Conservation (phyloP, 2,888 invertebrate genomes). For the Ligdia adustata region DNA sequence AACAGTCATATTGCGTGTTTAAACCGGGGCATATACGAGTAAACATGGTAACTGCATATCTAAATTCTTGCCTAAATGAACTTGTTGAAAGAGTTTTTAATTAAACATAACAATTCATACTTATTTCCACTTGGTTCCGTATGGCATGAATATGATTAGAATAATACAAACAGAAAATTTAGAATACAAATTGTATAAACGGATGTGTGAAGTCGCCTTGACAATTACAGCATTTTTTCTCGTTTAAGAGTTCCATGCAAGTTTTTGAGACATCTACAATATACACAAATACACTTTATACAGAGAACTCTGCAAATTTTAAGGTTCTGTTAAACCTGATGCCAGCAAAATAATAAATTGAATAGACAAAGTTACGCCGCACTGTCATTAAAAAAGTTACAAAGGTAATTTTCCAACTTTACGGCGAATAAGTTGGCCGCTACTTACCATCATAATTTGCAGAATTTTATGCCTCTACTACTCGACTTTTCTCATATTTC, state of each 20-base stretch:
- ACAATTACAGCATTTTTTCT: too few relatives aligned
- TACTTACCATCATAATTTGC: conserved; percentile 26
- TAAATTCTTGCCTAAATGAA: too few relatives aligned
- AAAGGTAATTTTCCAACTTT: conserved; percentile 29
- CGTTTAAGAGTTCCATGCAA: too few relatives aligned
- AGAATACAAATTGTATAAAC: too few relatives aligned
- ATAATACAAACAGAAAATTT: too few relatives aligned
- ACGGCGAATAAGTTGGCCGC: conserved; percentile 24
- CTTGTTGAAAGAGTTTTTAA: too few relatives aligned
- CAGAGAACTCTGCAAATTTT: conserved; percentile 9
- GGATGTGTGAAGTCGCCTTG: too few relatives aligned
- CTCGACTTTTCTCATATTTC: conserved; percentile 25
- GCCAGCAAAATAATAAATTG: conserved; percentile 26
- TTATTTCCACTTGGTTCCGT: conserved; percentile 35
- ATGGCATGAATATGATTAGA: conserved; percentile 24
- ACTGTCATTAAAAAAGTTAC: conserved; percentile 29
- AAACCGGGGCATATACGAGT: conserved; percentile 20
- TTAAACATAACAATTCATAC: conserved; percentile 37
- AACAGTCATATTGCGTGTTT: conserved; percentile 26
- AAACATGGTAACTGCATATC: conserved; percentile 20
- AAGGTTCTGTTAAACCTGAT: conserved; percentile 16
- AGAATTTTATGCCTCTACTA: conserved; percentile 26
- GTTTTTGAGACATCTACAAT: neutral
- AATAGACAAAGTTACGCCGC: conserved; percentile 26
- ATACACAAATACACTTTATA: conserved; percentile 8